phyloP scores from a whole-genome alignment of 2,888 invertebrate genomes.

The Ommatoiulus sabulosus region DNA sequence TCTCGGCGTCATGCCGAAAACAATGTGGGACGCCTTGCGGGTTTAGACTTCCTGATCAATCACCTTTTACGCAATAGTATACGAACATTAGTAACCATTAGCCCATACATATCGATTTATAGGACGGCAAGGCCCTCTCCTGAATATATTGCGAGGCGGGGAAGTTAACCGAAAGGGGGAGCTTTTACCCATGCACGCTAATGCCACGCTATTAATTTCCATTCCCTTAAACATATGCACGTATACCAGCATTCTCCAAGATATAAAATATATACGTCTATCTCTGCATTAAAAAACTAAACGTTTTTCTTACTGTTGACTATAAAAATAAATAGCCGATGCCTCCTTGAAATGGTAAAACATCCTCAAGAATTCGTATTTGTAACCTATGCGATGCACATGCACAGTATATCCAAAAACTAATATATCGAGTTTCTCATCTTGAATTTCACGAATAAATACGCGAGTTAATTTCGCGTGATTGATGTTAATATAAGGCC shows the following conservation, averaged over 20 bases:
- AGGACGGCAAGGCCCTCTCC: not conserved
- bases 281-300: not conserved
- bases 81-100: not conserved
- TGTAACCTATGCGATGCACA: not conserved
- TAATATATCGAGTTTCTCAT: not conserved
- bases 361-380: not conserved
- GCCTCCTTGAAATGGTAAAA: not conserved
- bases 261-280: not conserved
- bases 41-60: not conserved
- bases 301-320: not conserved
- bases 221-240: slow-evolving; percentile 35
- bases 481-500: slow-evolving; percentile 6
- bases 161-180: not conserved
- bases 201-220: slow-evolving; percentile 5
- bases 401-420: no score
- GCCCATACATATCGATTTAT: slow-evolving; percentile 32
- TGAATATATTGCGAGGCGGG: not conserved
- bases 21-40: not conserved
- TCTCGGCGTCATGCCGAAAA: not conserved
- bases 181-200: slow-evolving; percentile 3
- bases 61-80: not conserved
- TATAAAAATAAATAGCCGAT: slow-evolving; percentile 1
- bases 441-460: not conserved
- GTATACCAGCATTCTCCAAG: not conserved
- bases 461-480: not conserved